Evolutionary conservation across 2,888 invertebrate species (phyloP), one percentile per base, ranked within the genome.

Genomic region (Euspilapteryx auroguttella): DNA sequence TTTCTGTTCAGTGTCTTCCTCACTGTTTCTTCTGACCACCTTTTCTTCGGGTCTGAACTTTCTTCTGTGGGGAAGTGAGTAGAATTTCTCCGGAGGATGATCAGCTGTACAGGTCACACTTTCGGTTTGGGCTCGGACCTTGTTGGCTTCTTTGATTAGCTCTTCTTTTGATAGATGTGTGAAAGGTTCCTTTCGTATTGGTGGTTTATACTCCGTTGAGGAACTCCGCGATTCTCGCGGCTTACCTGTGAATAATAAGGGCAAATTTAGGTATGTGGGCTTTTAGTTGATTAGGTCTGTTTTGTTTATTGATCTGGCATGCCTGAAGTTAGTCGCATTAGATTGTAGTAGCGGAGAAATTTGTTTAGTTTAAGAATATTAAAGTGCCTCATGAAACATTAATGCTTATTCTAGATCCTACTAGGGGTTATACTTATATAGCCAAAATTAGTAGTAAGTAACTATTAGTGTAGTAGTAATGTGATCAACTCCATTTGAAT

Each of bases 131-230:
- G 84, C 81, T 28, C 88, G 65, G 17, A 89, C 87, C 46, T 80
- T 78, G 35, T 86, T 87, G 15, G 87, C 87, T 71, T 90, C 90
- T 47, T 86, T 79, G 26, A 85, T 85, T 26, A 89, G 78, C 49
- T 86, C 83, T 47, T 85, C 79, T 48, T 85, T 83, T 31, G 87
- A 85, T 21, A 84, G 71, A 45, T 85, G 82, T 27, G 82, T 81
- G 40, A 87, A 83, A 34, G 85, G 80, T 42, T 75, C 73, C 38
- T 64, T 71, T 41, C 75, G 55, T 24, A 64, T 45, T 13, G 59
- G 47, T 15, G 50, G 41, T 43, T 55, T 48, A 11, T 40, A 53
- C 34, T 66, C 69, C 14, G 55, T 46, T 17, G 64, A 59, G 42
- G 59, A 37, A 22, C 55, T 61, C 47, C 73, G 66, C 46, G 54